Conservation (phyloP, 2,888 invertebrate species). For the Oscheius sp. region DNA sequence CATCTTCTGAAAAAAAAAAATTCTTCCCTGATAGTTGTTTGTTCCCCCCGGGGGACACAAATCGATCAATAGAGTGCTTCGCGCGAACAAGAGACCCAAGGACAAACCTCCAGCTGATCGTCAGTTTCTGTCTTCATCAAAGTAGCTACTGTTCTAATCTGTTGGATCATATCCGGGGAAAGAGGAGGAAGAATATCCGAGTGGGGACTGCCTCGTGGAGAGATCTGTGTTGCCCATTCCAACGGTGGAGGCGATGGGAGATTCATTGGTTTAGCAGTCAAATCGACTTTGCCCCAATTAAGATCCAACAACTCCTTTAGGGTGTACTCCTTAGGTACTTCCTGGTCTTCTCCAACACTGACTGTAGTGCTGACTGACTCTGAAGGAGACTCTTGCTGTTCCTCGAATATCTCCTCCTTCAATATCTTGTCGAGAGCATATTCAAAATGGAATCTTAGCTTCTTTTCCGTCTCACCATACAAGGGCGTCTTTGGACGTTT, state of each 20-base stretch:
- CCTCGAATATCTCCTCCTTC: slow-evolving; percentile 26
- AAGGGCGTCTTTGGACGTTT: background rate
- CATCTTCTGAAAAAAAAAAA: slow-evolving; percentile 25
- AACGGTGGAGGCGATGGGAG: slow-evolving; percentile 1
- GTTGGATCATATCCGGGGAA: slow-evolving; percentile 1
- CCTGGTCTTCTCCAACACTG: slow-evolving; percentile 10
- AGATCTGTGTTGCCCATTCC: background rate
- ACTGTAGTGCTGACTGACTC: background rate
- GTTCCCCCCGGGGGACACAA: background rate
- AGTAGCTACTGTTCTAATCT: slow-evolving; percentile 20
- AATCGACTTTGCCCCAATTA: background rate
- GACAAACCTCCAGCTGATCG: slow-evolving; percentile 10
- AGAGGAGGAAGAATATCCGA: slow-evolving; percentile 9
- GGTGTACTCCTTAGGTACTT: background rate
- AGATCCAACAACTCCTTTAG: slow-evolving; percentile 7
- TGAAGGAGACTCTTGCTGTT: background rate
- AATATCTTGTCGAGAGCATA: slow-evolving; percentile 15
- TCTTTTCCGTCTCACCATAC: background rate
- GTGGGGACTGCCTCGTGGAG: background rate
- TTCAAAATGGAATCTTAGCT: slow-evolving; percentile 16
- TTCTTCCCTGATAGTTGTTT: background rate
- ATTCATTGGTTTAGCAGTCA: background rate
- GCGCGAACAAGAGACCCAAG: background rate
- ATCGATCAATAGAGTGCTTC: background rate
- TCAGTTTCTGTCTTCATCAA: background rate